A percentile compares a stretch with the other conserved stretches of the same genome.
phyloP scores from a whole-genome alignment of 2,888 invertebrate species.

The Patella ulyssiponensis region DNA sequence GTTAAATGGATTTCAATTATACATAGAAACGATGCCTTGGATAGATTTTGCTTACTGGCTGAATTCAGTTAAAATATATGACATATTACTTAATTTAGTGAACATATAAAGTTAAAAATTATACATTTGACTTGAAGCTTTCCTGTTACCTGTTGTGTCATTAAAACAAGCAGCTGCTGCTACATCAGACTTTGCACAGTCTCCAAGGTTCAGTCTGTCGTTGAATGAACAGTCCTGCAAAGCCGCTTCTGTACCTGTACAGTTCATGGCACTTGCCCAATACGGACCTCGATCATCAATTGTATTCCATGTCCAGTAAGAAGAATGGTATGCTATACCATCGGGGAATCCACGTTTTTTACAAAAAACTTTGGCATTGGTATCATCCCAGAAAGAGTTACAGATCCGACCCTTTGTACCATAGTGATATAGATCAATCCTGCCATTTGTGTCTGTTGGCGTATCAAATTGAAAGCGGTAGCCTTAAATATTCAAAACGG shows the following conservation, averaged over 20 bases:
- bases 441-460: conserved; percentile 20
- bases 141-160: conserved; percentile 42
- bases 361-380: conserved; percentile 57
- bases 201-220: conserved; percentile 46
- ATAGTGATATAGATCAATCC: conserved; percentile 57
- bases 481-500: conserved; percentile 30
- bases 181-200: conserved; percentile 47
- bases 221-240: conserved; percentile 50
- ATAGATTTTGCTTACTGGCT: too few relatives aligned
- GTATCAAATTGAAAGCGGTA: conserved; percentile 46
- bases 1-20: too few relatives aligned
- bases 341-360: conserved; percentile 43
- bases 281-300: conserved; percentile 49
- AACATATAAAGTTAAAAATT: too few relatives aligned
- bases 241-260: conserved; percentile 51
- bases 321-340: conserved; percentile 52
- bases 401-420: conserved; percentile 72
- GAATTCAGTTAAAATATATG: too few relatives aligned
- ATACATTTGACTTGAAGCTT: too few relatives aligned
- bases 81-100: too few relatives aligned
- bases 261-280: conserved; percentile 55
- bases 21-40: too few relatives aligned
- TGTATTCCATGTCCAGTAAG: conserved; percentile 33
- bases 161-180: conserved; percentile 60
- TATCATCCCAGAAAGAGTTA: conserved; percentile 52